Conservation (phyloP, 2,888 invertebrate genomes). For the Xanthorhoe designata region DNA sequence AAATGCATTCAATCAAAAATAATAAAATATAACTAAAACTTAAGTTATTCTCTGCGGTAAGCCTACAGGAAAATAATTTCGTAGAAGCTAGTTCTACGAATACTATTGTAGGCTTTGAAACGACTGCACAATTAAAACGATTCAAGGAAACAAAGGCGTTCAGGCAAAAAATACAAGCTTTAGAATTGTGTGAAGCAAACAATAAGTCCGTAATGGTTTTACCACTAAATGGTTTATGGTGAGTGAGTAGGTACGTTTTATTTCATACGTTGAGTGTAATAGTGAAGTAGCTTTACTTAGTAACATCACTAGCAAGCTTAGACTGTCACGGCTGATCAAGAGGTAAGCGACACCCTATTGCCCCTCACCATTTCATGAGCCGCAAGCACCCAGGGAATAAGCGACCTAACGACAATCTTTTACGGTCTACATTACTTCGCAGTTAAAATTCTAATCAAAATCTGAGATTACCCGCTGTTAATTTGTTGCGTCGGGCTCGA, state of each 20-base stretch:
- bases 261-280: not conserved
- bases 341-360: slow-evolving; percentile 39
- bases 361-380: slow-evolving; percentile 25
- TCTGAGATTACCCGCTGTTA: slow-evolving; percentile 40
- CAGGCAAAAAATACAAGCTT: slow-evolving; percentile 1
- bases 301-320: slow-evolving; percentile 37
- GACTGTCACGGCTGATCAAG: slow-evolving; percentile 41
- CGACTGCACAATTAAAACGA: slow-evolving; percentile 8
- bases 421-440: slow-evolving; percentile 29
- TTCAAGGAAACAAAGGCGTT: slow-evolving; percentile 3
- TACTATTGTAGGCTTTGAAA: not conserved
- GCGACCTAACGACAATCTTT: slow-evolving; percentile 25
- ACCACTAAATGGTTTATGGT: slow-evolving; percentile 1
- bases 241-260: not conserved
- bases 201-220: slow-evolving; percentile 1
- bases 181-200: slow-evolving; percentile 7
- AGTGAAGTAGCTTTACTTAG: slow-evolving; percentile 22
- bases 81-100: slow-evolving; percentile 14
- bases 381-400: slow-evolving; percentile 20
- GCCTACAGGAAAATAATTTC: slow-evolving; percentile 1
- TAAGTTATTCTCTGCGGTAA: not conserved
- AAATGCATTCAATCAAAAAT: not conserved
- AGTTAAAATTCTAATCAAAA: slow-evolving; percentile 33
- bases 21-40: not conserved
- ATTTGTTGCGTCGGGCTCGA: slow-evolving; percentile 37